These are phyloP conservation scores for Lethrus apterus DNA, from an alignment of 1,140 invertebrate species.

Conservation along the genomic window DNA sequence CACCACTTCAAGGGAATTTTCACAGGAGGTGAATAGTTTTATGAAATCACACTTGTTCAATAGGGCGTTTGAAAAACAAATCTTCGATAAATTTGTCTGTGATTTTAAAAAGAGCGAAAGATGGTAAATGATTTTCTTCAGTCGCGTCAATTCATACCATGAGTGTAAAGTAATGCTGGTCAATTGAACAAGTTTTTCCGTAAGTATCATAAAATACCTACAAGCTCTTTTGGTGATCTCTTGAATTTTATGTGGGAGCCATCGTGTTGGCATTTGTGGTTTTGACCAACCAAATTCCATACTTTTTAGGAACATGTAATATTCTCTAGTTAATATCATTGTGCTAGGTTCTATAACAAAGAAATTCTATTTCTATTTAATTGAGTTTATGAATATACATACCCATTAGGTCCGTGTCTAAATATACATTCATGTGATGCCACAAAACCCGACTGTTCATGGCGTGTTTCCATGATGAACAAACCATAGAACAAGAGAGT, in stretches of 20 bases:
- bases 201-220: constrained; percentile 10
- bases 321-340: constrained; percentile 3
- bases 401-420: constrained; percentile 26
- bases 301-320: constrained; percentile 11
- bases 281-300: constrained; percentile 4
- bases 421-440: constrained; percentile 23
- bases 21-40: constrained; percentile 1
- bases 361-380: no score
- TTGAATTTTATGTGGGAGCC: constrained; percentile 3
- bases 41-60: constrained; percentile 13
- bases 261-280: constrained; percentile 7
- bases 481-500: constrained; percentile 24
- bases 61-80: constrained; percentile 9
- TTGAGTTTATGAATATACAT: no score
- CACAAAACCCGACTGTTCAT: constrained; percentile 18
- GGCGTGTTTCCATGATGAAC: constrained; percentile 22
- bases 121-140: constrained; percentile 7
- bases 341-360: constrained; percentile 13
- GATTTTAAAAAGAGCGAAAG: constrained; percentile 8
- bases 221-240: constrained; percentile 4
- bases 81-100: background rate
- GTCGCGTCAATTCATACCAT: constrained; percentile 6
- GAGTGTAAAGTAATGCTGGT: constrained; percentile 8
- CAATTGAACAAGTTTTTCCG: constrained; percentile 11
- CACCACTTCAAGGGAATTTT: constrained; percentile 1